Base-by-base conservation (phyloP, 2,113 vertebrate genomes). In the Nettapus auritus region DNA sequence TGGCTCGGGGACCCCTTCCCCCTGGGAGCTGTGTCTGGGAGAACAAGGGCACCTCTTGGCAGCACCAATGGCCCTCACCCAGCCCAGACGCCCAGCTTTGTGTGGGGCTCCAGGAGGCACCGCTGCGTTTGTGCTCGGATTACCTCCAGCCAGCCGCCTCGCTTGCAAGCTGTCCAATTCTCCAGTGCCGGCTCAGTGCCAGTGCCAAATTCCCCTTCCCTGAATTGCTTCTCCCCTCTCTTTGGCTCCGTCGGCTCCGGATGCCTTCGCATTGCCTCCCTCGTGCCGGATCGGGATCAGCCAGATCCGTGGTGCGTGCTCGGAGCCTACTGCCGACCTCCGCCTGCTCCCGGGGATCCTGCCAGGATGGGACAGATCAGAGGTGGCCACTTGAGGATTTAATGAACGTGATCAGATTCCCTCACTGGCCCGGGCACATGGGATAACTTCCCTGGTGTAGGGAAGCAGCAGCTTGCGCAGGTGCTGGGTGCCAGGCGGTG, bases 21-120 rank as follows among this genome's bases (percentile, higher is more conserved):
- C 21, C 22, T 23, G 48, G 22, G 22, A 25, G 11, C 48, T 50
- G 22, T 23, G 6, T 50, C 48, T 50, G 3, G 48, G 48, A 50
- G 48, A 50, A 50, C 48, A 50, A 50, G 48, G 48, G 22, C 48
- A 25, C 48, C 48, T 50, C 48, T 50, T 6, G 11, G 21, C 48
- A 50, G 48, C 23, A 23, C 48, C 22, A 22, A 25, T 23, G 48
- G 48, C 48, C 42, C 0, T 21, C 40, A 71, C 59, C 34, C 20
- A 52, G 68, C 52, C 42, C 42, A 9, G 68, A 23, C 50, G 26
- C 50, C 50, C 50, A 25, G 7, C 23, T 26, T 13, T 7, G 50
- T 7, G 4, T 1, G n/a, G 79, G n/a, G n/a, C n/a, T 28, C 6
- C n/a, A 10, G 22, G 33, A 0, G 4, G 62, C 34, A 31, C 12